Base-by-base conservation (phyloP, 1,140 invertebrate genomes). In the Megalopta genalis region DNA sequence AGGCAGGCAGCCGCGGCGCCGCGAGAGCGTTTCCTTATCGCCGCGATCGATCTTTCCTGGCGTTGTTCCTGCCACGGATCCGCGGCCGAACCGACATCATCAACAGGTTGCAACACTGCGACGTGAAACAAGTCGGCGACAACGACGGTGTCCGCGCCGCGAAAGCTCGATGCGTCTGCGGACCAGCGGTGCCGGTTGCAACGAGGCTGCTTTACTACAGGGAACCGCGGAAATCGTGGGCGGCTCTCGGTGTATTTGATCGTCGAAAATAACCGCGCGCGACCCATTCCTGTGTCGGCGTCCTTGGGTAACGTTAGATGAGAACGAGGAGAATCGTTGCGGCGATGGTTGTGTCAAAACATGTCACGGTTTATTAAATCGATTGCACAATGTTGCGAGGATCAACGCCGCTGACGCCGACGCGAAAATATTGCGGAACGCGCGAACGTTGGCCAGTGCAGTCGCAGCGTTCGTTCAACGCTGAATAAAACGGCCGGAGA, bases 71-170 rank as follows among this genome's bases (percentile, higher is more conserved):
- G 23, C 59, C 59, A 70, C 65, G 25, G 69, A 68, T 73, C 70
- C 32, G 32, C 27, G 37, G 32, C 27, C 21, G 12, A 81, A 64
- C 23, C 49, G 54, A 79, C 81, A 84, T 84, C 81, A 84, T 84
- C 82, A 84, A 84, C 82, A 84, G 82, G 81, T 84, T 83, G 82
- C 66, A 46, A 52, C 37, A 52, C 42, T 54, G 66, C 25, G 60
- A 71, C 25, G 66, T 49, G 25, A 54, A 70, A 66, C 68, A 66
- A 74, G 62, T 39, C 54, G 18, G 21, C 57, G 73, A 66, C n/a
- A 32, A 32, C 32, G 32, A 32, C n/a, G n/a, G 49, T 27, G 68
- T 68, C 72, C 46, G 37, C 67, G 52, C 23, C 49, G 42, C 59
- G 73, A 60, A 52, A 59, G 52, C 27, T 54, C 64, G 37, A 67